These are phyloP conservation scores for Drosophila parvula DNA, from an alignment of 1,140 invertebrate species.

Conservation along the genomic window DNA sequence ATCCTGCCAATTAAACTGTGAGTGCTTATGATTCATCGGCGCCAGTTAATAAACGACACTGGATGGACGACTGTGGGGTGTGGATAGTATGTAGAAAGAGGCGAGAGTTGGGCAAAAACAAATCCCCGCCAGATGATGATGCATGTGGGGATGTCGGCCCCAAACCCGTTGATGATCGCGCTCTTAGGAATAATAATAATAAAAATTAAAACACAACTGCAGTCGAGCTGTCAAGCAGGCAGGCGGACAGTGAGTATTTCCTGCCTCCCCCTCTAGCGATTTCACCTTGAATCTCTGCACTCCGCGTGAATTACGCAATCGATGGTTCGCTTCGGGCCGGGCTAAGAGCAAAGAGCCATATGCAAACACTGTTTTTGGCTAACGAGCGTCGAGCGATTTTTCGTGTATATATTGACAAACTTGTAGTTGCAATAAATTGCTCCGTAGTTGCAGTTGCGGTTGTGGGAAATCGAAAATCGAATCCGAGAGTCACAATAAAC, in stretches of 20 bases:
- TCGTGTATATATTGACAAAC: conserved; percentile 59
- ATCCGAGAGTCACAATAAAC: conserved; percentile 18
- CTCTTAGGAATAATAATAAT: conserved; percentile 46
- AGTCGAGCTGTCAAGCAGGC: conserved; percentile 37
- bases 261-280: conserved; percentile 57
- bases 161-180: conserved; percentile 28
- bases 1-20: conserved; percentile 28
- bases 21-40: conserved; percentile 35
- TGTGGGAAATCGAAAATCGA: conserved; percentile 58
- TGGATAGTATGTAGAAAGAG: conserved; percentile 5
- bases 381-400: conserved; percentile 63
- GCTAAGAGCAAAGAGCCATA: conserved; percentile 40
- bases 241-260: conserved; percentile 41
- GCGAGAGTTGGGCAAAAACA: conserved; percentile 22
- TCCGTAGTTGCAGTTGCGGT: conserved; percentile 19
- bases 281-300: conserved; percentile 68
- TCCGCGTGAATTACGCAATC: conserved; percentile 51
- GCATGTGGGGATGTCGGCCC: conserved; percentile 3
- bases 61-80: conserved; percentile 6
- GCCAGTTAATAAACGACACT: conserved; percentile 7
- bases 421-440: conserved; percentile 59
- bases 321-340: conserved; percentile 27
- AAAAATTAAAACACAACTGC: conserved; percentile 50
- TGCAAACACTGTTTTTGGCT: conserved; percentile 59
- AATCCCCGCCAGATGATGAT: conserved; percentile 24